A percentile compares a stretch with the other conserved stretches of the same genome.
Conservation (phyloP, 2,888 invertebrate species). For the Drosophila peninsularis region DNA sequence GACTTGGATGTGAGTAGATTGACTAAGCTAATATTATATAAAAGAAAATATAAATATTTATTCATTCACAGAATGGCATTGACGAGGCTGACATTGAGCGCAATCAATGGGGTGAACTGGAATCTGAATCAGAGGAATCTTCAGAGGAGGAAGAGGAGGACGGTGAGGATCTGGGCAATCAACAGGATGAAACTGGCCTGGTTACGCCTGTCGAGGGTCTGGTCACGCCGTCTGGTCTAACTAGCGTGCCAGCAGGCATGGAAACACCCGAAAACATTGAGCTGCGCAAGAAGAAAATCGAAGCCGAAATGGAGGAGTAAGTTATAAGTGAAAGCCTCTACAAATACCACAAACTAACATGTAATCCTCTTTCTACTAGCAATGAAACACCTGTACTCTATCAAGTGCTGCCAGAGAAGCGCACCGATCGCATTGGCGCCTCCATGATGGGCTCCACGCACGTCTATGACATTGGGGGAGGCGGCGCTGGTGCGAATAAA, state of each 20-base stretch:
- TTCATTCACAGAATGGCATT: constrained; percentile 86
- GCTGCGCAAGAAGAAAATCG: constrained; percentile 97
- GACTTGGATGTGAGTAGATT: constrained; percentile 88
- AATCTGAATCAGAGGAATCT: constrained; percentile 90
- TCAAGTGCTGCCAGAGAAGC: constrained; percentile 97
- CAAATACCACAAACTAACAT: constrained; percentile 6
- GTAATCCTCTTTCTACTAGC: constrained; percentile 84
- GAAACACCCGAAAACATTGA: constrained; percentile 99
- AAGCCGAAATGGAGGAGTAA: constrained; percentile 97
- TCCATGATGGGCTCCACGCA: constrained; percentile 99
- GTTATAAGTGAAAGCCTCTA: constrained; percentile 40
- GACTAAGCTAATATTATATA: not conserved
- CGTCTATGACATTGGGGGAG: constrained; percentile 96
- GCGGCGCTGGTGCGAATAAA: constrained; percentile 86
- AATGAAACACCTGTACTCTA: constrained; percentile 97
- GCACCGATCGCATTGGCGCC: constrained; percentile 93
- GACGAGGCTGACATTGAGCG: constrained; percentile 96
- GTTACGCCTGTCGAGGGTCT: constrained; percentile 97
- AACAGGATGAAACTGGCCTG: constrained; percentile 91
- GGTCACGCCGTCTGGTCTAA: constrained; percentile 97
- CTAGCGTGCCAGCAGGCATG: constrained; percentile 95
- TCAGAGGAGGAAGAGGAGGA: constrained; percentile 89
- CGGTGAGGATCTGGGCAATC: constrained; percentile 86
- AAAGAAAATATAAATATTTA: not conserved
- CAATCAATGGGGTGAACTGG: constrained; percentile 98